Percentiles rank a stretch among this genome's conserved stretches.
These are phyloP conservation scores for Phenacoccus solenopsis DNA, from an alignment of 1,140 invertebrate genomes.

Conservation along the genomic window DNA sequence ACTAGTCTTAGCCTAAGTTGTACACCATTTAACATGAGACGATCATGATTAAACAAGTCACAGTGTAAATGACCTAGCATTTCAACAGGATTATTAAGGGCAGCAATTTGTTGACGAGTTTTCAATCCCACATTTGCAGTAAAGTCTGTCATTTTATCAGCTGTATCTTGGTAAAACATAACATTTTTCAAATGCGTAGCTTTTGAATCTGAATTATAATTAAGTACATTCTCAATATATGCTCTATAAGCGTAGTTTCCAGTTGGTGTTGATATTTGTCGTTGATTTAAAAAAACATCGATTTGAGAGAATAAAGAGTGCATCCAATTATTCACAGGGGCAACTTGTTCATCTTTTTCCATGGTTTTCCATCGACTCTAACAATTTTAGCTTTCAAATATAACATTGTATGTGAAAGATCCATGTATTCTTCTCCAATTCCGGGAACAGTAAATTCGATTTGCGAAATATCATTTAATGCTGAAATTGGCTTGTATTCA, in stretches of 20 bases:
- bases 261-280: no score
- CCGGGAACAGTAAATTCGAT: no score
- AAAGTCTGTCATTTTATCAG: no score
- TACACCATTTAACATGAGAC: slow-evolving; percentile 34
- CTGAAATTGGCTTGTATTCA: no score
- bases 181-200: no score
- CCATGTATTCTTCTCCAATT: no score
- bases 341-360: slow-evolving; percentile 25
- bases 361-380: no score
- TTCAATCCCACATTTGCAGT: neutral
- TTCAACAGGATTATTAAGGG: neutral
- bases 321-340: slow-evolving; percentile 21
- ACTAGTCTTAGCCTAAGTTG: slow-evolving; percentile 31
- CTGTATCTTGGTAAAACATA: no score
- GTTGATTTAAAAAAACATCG: slow-evolving; percentile 22
- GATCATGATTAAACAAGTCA: slow-evolving; percentile 32
- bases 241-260: no score
- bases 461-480: no score
- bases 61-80: slow-evolving; percentile 15
- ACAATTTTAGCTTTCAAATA: slow-evolving; percentile 30
- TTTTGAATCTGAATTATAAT: no score
- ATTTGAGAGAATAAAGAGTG: slow-evolving; percentile 22
- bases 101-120: neutral
- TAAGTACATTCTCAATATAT: no score
- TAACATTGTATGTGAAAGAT: slow-evolving; percentile 26